A percentile compares a stretch with the other conserved stretches of the same genome.
Evolutionary conservation across 2,113 vertebrate species (phyloP).

Genomic region (Elephas maximus): DNA sequence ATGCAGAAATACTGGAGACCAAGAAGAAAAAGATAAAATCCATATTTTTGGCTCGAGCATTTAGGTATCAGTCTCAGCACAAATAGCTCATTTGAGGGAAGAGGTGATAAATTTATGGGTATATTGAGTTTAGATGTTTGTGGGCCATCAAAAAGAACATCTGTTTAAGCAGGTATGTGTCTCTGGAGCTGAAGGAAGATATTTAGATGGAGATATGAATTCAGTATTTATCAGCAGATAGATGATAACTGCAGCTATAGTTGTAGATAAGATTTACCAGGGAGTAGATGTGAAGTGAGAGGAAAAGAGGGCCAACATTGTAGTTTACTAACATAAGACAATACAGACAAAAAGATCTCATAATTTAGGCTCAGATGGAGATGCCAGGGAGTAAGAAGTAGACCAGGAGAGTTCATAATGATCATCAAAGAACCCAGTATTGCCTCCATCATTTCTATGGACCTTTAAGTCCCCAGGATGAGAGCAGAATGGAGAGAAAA

Average conservation of each 20-base stretch:
- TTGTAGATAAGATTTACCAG: not conserved
- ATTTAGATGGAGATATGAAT: not conserved
- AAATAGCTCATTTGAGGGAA: not conserved
- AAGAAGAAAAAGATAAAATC: not conserved
- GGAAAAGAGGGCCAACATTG: not conserved
- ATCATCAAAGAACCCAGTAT: not conserved
- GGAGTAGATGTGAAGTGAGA: not conserved
- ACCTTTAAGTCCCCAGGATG: not conserved
- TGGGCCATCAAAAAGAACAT: not conserved
- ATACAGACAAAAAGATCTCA: not conserved
- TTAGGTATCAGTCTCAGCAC: not conserved
- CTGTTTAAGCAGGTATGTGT: not conserved
- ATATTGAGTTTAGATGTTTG: not conserved
- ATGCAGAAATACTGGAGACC: not conserved
- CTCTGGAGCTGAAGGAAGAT: conserved; percentile 8
- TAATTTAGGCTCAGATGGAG: not conserved
- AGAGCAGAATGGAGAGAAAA: not conserved
- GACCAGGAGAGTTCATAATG: not conserved
- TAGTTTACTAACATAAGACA: not conserved
- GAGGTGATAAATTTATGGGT: not conserved
- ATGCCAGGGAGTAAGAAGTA: not conserved
- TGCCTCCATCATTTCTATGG: not conserved
- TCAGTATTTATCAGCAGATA: not conserved
- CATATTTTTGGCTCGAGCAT: not conserved
- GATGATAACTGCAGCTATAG: not conserved